Evolutionary conservation across 2,888 invertebrate species (phyloP).

Genomic region (Dryocosmus kuriphilus): DNA sequence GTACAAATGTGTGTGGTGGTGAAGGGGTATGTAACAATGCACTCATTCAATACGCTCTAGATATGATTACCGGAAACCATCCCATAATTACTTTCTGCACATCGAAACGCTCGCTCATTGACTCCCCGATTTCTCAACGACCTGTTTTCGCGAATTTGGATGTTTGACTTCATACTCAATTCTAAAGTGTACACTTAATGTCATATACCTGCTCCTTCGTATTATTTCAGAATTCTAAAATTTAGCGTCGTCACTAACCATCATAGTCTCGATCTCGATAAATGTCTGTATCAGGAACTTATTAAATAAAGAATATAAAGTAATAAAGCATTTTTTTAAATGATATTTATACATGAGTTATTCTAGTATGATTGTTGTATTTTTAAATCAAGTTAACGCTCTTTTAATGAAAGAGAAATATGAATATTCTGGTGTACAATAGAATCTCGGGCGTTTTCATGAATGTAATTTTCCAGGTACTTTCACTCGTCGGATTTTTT

Average conservation of each 20-base stretch:
- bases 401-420: neutral
- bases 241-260: no score
- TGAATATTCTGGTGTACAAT: neutral
- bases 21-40: constrained; percentile 76
- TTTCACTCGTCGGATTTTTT: constrained; percentile 8
- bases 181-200: neutral
- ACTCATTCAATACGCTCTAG: constrained; percentile 76
- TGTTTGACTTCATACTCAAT: neutral
- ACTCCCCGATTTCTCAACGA: constrained; percentile 53
- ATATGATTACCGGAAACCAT: constrained; percentile 77
- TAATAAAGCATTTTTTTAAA: no score
- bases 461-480: constrained; percentile 14
- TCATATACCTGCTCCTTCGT: neutral
- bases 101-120: constrained; percentile 62
- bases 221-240: neutral
- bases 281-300: no score
- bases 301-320: no score
- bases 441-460: neutral
- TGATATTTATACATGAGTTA: no score
- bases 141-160: constrained; percentile 53
- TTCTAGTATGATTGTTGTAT: no score
- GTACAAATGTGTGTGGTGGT: constrained; percentile 69
- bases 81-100: constrained; percentile 77
- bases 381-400: no score
- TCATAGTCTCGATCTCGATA: no score